Percentiles rank a stretch among this genome's conserved stretches.
Evolutionary conservation across 2,888 invertebrate genomes (phyloP).

Genomic region (Saturnia japonica): DNA sequence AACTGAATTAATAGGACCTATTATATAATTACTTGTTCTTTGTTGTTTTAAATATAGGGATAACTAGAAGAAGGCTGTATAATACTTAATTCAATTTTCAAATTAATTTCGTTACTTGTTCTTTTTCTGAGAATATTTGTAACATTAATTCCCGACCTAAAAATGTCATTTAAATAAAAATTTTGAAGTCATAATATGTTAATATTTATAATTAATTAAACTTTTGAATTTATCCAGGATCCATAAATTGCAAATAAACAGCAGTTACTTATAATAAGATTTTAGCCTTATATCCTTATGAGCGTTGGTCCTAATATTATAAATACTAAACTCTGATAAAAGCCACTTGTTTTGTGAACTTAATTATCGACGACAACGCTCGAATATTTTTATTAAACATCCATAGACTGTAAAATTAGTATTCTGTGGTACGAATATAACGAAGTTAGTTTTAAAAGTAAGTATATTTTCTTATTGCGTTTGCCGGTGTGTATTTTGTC

Average conservation of each 20-base stretch:
- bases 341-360: slow-evolving; percentile 41
- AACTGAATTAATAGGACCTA: no score
- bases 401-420: background rate
- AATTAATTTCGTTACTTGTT: background rate
- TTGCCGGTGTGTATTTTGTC: no score
- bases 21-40: no score
- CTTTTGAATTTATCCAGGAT: background rate
- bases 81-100: background rate
- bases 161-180: no score
- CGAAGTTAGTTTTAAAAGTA: background rate
- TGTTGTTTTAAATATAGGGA: no score
- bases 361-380: slow-evolving; percentile 34
- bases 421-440: background rate
- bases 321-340: slow-evolving; percentile 38
- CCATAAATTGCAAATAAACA: background rate
- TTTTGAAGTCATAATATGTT: background rate
- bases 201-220: background rate
- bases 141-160: background rate
- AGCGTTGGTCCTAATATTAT: slow-evolving; percentile 24
- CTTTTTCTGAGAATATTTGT: background rate
- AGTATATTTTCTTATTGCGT: background rate
- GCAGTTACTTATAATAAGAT: background rate
- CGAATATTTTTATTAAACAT: slow-evolving; percentile 17
- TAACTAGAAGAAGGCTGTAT: no score
- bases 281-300: background rate